phyloP scores from a whole-genome alignment of 2,888 invertebrate species.

The Meteorus cinctellus region DNA sequence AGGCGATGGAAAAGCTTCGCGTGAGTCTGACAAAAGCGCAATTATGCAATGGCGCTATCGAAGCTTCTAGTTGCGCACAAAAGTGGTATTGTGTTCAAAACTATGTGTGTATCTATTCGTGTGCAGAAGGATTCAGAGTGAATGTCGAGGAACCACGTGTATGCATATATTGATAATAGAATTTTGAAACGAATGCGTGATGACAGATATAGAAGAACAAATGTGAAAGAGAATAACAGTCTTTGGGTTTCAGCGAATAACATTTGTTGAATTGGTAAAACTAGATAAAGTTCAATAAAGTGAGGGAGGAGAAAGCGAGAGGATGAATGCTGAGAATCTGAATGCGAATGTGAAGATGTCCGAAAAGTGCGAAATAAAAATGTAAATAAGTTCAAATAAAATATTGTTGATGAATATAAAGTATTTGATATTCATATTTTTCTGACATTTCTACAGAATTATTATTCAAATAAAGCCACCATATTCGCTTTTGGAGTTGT shows the following conservation, averaged over 20 bases:
- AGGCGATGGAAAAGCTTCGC: constrained; percentile 29
- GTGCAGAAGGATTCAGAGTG: neutral
- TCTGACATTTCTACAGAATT: constrained; percentile 20
- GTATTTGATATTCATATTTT: constrained; percentile 17
- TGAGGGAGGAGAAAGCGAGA: neutral
- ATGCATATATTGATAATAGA: neutral
- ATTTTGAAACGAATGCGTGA: neutral
- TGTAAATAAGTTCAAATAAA: neutral
- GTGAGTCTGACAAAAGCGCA: constrained; percentile 40
- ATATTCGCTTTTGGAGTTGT: neutral
- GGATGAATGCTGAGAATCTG: neutral
- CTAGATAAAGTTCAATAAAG: neutral
- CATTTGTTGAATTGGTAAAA: neutral
- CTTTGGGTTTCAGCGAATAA: too few relatives aligned
- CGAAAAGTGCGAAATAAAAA: neutral
- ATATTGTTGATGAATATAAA: too few relatives aligned
- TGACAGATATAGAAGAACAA: neutral
- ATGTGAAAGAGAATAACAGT: neutral
- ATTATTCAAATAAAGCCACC: constrained; percentile 29
- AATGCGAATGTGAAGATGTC: neutral
- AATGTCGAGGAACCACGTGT: neutral
- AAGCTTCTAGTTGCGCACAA: constrained; percentile 24
- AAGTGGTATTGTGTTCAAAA: neutral
- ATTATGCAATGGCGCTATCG: constrained; percentile 35
- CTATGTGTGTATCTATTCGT: neutral